A percentile compares a stretch with the other conserved stretches of the same genome.
phyloP scores from a whole-genome alignment of 1,140 invertebrate genomes.

The Trichoplusia ni region DNA sequence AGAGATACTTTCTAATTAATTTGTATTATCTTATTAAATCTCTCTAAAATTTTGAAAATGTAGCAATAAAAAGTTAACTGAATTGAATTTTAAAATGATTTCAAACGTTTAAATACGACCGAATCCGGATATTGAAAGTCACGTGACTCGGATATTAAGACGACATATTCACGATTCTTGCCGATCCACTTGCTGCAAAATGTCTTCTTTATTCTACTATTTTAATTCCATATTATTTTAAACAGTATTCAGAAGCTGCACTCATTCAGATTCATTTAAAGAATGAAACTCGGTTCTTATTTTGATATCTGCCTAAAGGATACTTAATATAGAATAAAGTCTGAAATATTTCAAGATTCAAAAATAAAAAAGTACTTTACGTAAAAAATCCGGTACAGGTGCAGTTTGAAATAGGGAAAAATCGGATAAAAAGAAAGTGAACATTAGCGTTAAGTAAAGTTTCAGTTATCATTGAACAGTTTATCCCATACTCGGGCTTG shows the following conservation, averaged over 20 bases:
- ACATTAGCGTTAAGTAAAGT: constrained; percentile 23
- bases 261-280: too few relatives aligned
- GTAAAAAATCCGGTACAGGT: background rate
- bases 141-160: constrained; percentile 37
- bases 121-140: constrained; percentile 38
- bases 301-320: too few relatives aligned
- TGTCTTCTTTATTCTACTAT: too few relatives aligned
- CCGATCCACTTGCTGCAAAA: too few relatives aligned
- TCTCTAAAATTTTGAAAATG: background rate
- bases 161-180: constrained; percentile 10
- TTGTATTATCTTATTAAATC: too few relatives aligned
- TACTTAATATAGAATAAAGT: too few relatives aligned
- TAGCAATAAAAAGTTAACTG: constrained; percentile 5
- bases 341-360: too few relatives aligned
- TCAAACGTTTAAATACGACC: background rate
- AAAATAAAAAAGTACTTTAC: constrained; percentile 1
- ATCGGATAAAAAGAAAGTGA: constrained; percentile 21
- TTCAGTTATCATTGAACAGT: constrained; percentile 3
- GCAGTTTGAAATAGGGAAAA: background rate
- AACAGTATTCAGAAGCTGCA: too few relatives aligned
- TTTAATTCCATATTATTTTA: too few relatives aligned
- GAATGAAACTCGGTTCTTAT: too few relatives aligned
- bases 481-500: constrained; percentile 7
- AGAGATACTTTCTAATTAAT: too few relatives aligned
- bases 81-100: background rate